Evolutionary conservation across 2,888 invertebrate genomes (phyloP), one percentile per base, ranked within the genome.

Genomic region (Mesorhabditis spiculigera): DNA sequence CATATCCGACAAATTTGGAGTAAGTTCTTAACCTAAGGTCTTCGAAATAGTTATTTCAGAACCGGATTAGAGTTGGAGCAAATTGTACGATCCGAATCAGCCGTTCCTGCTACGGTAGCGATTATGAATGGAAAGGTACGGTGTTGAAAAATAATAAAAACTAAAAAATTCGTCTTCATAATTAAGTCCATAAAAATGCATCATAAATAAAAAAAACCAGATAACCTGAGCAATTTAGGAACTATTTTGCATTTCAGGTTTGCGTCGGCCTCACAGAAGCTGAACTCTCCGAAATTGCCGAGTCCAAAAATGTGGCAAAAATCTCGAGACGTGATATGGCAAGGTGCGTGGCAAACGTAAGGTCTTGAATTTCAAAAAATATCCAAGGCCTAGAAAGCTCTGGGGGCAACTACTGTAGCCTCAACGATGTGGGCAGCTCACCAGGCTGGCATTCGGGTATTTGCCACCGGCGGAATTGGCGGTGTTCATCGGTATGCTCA

Each of bases 351-450:
- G 77, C 78, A 6, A 71, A 74, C 72, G 80, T 82, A 62, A 13
- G 63, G 16, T 28, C 45, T 58, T 65, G 50, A 4, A 45, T 41
- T 45, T 41, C 44, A 13, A 65, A 13, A 10, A 10, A 50, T 50
- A 50, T 50, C n/a, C 1, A 13, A 50, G n/a, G n/a, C 63, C 4
- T 16, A 63, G n/a, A 63, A 42, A 42, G 8, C 41, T 13, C 61
- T 79, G 16, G 95, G 96, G 0, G 97, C 97, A 1, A 97, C 97
- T 0, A 98, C 98, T 0, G 97, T 98, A 1, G 92, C 95, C 0
- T 95, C 93, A 0, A 98, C 97, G 0, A 91, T 96, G 88, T 89
- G 94, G 45, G 90, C 92, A 5, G 93, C 96, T 0, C 90, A 92
- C 73, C 88, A 90, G 76, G 91, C 91, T 6, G 93, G 92, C 5